Evolutionary conservation across 1,140 invertebrate genomes (phyloP), one percentile per base, ranked within the genome.

Genomic region (Drosophila pruinosa): DNA sequence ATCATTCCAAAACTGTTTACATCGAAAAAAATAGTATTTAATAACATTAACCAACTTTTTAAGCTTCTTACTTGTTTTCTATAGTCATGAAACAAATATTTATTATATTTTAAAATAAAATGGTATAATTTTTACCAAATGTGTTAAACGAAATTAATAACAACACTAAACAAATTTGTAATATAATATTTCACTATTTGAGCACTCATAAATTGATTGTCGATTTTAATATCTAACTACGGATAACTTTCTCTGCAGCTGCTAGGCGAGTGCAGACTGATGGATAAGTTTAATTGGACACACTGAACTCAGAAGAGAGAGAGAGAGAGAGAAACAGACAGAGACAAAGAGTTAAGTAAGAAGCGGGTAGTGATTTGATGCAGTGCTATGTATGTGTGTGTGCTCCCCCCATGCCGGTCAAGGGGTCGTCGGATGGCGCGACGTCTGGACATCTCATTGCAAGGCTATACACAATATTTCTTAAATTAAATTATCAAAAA

Each of bases 401-500:
- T 12, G 34, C 34, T n/a, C 4, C n/a, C 43, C 10, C 6, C 22
- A 6, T 19, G 22, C 2, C 72, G 80, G 80, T 83, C 81, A 85
- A 80, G 81, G 77, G 80, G 80, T 83, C 68, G 45, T 47, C 48
- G 14, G 43, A 36, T 39, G 36, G 36, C 36, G 14, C 77, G 77
- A 54, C 57, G 69, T 74, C 78, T 78, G 54, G 78, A 64, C 76
- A 53, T 28, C 36, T 14, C 21, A 14, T 63, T 3, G 50, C 52
- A 41, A 48, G 67, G 59, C 64, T 75, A 78, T 75, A 88, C 62
- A 81, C 81, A 86, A 85, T 85, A 86, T 85, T 86, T 85, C 73
- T 85, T 70, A 85, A 85, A 85, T 85, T 85, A 85, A 85, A 85
- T 88, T 85, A 85, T 85, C 81, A 88, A 86, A 67, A 86, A 86